Base-by-base conservation (phyloP, 2,888 invertebrate genomes). In the Noctua pronuba region DNA sequence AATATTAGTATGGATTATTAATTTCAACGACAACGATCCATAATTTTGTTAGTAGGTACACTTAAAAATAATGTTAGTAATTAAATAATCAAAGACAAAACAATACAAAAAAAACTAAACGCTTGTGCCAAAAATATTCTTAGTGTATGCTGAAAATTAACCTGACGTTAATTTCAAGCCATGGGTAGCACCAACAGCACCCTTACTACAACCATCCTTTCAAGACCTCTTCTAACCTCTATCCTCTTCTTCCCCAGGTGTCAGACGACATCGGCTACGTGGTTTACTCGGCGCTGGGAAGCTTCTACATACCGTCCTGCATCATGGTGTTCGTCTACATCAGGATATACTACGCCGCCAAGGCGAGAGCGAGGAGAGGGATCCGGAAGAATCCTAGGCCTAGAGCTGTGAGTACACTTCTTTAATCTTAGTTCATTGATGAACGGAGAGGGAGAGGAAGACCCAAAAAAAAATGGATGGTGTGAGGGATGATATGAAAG, bases 261-360 rank as follows among this genome's bases (percentile, higher is more conserved):
- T 99, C 99, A 91, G 98, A 99, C 93, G 99, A 99, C 97, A 98
- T 99, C 92, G 99, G 99, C 86, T 99, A 99, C 97, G 99, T 99
- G 93, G 97, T 99, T 80, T 99, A 99, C 97, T 99, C 99, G 35
- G 99, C 99, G 35, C 97, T 99, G 91, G 99, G 99, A 90, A 99
- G 99, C 92, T 99, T 99, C 97, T 99, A 99, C 97, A 99, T 99
- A 94, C 99, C 99, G 83, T 99, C 99, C 93, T 99, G 99, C 95
- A 99, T 99, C 94, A 99, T 99, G 99, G 99, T 99, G 93, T 99
- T 99, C 97, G 99, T 99, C 84, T 99, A 99, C 97, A 99, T 99
- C 95, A 98, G 99, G 96, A 99, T 99, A 97, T 99, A 99, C 97
- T 99, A 98, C 96, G 99, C 99, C 62, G 99, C 99, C 72, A 98